Percentiles rank a stretch among this genome's conserved stretches.
Evolutionary conservation across 2,888 invertebrate species (phyloP).

Genomic region (Conus canariensis): DNA sequence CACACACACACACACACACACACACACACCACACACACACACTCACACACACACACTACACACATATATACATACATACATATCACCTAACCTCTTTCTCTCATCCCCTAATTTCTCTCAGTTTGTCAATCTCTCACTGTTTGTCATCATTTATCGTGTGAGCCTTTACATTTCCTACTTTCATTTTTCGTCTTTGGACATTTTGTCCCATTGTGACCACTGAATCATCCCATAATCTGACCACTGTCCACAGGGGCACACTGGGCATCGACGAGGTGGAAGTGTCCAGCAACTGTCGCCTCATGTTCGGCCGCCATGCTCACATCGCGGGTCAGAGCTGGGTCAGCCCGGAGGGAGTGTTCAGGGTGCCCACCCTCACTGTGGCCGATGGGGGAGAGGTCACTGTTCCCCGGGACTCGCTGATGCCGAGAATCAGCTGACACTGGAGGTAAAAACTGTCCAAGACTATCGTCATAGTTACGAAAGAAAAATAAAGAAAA

Average conservation of each 20-base stretch:
- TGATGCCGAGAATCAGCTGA: constrained; percentile 51
- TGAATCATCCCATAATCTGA: too few relatives aligned
- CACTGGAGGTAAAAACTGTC: constrained; percentile 50
- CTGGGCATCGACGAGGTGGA: constrained; percentile 63
- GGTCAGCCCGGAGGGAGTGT: constrained; percentile 49
- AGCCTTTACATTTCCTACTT: too few relatives aligned
- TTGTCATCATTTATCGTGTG: too few relatives aligned
- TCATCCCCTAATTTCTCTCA: too few relatives aligned
- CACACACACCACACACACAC: too few relatives aligned
- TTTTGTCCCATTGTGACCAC: too few relatives aligned
- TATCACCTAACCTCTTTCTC: too few relatives aligned
- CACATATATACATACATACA: too few relatives aligned
- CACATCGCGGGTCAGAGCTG: constrained; percentile 50
- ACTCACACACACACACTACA: too few relatives aligned
- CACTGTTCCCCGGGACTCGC: constrained; percentile 58
- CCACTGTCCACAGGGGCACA: constrained; percentile 57
- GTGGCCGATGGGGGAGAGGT: constrained; percentile 66
- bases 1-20: neutral
- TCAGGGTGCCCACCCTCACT: constrained; percentile 56
- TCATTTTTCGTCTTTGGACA: too few relatives aligned
- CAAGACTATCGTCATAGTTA: neutral
- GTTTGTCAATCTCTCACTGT: too few relatives aligned
- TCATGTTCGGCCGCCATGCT: constrained; percentile 59
- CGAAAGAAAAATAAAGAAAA: too few relatives aligned
- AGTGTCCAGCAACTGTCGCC: constrained; percentile 59